Evolutionary conservation across 2,113 vertebrate species (phyloP).

Genomic region (Notarius lentiginosus): DNA sequence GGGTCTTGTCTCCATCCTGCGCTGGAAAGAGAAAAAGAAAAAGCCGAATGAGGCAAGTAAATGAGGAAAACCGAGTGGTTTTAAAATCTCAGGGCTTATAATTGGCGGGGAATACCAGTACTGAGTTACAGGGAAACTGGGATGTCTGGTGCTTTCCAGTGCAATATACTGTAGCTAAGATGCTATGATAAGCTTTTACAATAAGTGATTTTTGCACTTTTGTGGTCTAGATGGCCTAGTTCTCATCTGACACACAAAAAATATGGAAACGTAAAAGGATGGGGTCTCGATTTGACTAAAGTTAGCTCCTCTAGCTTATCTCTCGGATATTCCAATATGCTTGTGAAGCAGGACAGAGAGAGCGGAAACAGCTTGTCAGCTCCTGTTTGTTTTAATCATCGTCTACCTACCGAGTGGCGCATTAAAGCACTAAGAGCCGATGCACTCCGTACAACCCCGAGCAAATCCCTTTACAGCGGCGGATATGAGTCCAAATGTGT

Average conservation of each 20-base stretch:
- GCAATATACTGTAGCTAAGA: not conserved
- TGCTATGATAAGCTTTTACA: not conserved
- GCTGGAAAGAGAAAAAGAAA: not conserved
- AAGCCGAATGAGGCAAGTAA: not conserved
- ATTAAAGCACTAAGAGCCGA: constrained; percentile 17
- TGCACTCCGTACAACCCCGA: constrained; percentile 1
- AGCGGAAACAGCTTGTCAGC: constrained; percentile 29
- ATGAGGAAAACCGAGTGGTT: not conserved
- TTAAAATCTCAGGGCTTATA: not conserved
- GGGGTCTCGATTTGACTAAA: constrained; percentile 6
- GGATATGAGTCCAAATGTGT: constrained; percentile 14
- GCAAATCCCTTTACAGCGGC: not conserved
- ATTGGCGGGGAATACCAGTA: constrained; percentile 1
- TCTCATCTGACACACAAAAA: not conserved
- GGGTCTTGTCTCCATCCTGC: not conserved
- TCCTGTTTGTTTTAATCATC: constrained; percentile 32
- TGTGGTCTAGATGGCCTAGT: constrained; percentile 2
- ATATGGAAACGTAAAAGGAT: not conserved
- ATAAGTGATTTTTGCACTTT: not conserved
- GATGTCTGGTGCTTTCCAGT: constrained; percentile 22
- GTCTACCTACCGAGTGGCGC: constrained; percentile 20
- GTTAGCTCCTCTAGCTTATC: constrained; percentile 14
- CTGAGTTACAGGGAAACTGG: constrained; percentile 6
- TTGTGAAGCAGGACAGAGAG: not conserved
- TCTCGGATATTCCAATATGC: not conserved